Evolutionary conservation across 1,140 invertebrate species (phyloP), one percentile per base, ranked within the genome.

Genomic region (Epicauta chinensis): DNA sequence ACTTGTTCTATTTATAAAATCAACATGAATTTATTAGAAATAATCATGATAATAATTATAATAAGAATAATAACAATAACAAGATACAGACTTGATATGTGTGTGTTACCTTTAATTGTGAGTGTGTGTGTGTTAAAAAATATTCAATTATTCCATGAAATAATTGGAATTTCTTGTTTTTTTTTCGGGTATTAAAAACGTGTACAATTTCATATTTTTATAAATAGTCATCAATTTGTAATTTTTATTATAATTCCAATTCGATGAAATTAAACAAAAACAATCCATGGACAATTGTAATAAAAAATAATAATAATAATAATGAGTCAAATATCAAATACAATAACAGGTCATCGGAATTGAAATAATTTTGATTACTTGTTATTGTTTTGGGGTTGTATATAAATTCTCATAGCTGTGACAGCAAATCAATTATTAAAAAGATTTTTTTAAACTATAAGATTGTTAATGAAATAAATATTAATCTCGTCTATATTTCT

Each of bases 41-140:
- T 73, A 89, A 64, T 23, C 7, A n/a, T 23, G 23, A 5, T 23
- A 23, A 5, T 23, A 23, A 23, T 23, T 23, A 23, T 3, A 23
- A 23, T 23, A 23, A 23, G 7, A 2, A 5, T 5, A 23, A 5
- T 23, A 23, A 23, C 23, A 23, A 23, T 23, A 23, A 23, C n/a
- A 84, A 81, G 36, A 4, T 30, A 30, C 29, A 37, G 3, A 29
- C 44, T 43, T 50, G 36, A 42, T 53, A 16, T 37, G 35, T 43
- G 32, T 51, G 43, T 43, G 51, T 53, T 46, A 34, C 16, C 13
- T 35, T 51, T 37, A 34, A 34, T 34, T 11, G 32, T 34, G 32
- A 34, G 12, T 34, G 32, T 34, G 32, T 34, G 10, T n/a, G n/a
- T n/a, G n/a, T n/a, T n/a, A n/a, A n/a, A n/a, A 34, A 34, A n/a